Evolutionary conservation across 2,888 invertebrate genomes (phyloP), one percentile per base, ranked within the genome.

Genomic region (Yponomeuta evonymella): DNA sequence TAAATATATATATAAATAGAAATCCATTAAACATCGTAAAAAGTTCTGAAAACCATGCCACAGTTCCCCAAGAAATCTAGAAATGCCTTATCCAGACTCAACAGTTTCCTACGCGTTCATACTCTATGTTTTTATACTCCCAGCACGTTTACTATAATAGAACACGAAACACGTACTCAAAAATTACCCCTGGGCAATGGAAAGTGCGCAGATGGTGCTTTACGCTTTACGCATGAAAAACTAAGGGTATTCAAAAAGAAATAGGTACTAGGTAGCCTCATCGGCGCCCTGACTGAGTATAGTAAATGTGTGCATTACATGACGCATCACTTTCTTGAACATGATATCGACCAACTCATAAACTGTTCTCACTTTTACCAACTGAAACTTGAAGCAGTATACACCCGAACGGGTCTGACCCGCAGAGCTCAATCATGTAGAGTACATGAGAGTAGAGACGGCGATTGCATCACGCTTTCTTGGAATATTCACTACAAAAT

Each of bases 141-240:
- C 43, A 15, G 2, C 69, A 62, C 69, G 69, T 69, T 69, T 15
- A 62, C 69, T 36, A 62, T 62, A 69, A 69, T 69, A 63, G 69
- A 33, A 33, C 69, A 69, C 69, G 69, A 36, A 58, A 58, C 51
- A 67, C 43, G 33, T 67, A 69, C 58, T 62, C 58, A 69, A 63
- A 63, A 62, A 69, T 69, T 69, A 62, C 69, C 69, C 69, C 48
- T 51, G 68, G 30, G 11, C 68, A n/a, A 29, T 33, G 67, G 30
- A 65, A 65, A 65, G 65, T 12, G 30, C 65, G 48, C 43, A 67
- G 67, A 29, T 43, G 43, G n/a, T 29, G 48, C n/a, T 30, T 29
- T 30, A 11, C 65, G 65, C 65, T 30, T 29, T 30, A 11, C 65
- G 65, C 65, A 30, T 11, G 65, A 65, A 65, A 30, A 65, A 65